Evolutionary conservation across 2,113 vertebrate species (phyloP).

Genomic region (Dicentrarchus labrax): DNA sequence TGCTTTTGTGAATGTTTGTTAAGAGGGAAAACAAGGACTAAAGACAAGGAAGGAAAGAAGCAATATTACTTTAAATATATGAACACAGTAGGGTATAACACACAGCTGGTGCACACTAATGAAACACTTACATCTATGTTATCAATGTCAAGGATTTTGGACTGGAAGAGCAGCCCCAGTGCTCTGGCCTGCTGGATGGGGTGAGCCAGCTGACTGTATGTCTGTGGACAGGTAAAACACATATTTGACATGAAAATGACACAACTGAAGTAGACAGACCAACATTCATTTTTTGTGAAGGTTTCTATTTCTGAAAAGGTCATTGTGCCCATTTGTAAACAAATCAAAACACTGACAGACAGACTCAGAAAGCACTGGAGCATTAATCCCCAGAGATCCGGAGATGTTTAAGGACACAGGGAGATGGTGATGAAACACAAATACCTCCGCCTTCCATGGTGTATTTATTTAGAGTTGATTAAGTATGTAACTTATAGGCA

Average conservation of each 20-base stretch:
- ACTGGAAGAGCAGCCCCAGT: slow-evolving; percentile 93
- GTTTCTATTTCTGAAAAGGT: background rate
- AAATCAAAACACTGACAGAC: background rate
- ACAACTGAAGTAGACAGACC: background rate
- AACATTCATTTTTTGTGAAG: background rate
- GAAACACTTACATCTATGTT: slow-evolving; percentile 92
- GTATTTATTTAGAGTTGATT: background rate
- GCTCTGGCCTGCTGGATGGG: slow-evolving; percentile 94
- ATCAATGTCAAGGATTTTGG: slow-evolving; percentile 94
- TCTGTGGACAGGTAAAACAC: slow-evolving; percentile 82
- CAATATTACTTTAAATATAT: background rate
- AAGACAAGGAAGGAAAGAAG: background rate
- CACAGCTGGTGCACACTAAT: background rate
- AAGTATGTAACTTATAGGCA: background rate
- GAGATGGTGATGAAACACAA: background rate
- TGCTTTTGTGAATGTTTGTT: background rate
- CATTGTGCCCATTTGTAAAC: background rate
- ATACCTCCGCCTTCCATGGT: background rate
- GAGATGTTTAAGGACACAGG: background rate
- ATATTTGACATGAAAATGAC: background rate
- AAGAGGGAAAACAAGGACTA: background rate
- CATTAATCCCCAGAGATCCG: background rate
- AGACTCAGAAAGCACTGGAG: background rate
- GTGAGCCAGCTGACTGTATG: slow-evolving; percentile 95
- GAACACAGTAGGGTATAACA: background rate